phyloP scores from a whole-genome alignment of 2,113 vertebrate genomes.

The Gopherus flavomarginatus region DNA sequence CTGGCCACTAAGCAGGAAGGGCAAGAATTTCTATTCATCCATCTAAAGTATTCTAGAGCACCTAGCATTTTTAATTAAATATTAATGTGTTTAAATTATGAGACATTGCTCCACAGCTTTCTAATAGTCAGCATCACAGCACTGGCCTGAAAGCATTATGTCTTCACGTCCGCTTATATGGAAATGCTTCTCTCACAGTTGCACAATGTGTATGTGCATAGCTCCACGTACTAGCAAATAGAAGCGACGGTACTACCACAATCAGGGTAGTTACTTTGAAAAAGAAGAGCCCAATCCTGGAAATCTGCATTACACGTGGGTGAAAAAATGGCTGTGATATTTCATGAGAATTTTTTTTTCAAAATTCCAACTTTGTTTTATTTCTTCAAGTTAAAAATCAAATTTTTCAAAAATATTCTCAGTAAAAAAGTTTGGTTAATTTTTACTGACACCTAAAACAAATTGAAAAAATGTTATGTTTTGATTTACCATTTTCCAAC shows the following conservation, averaged over 20 bases:
- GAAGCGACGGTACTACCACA: neutral
- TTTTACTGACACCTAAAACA: neutral
- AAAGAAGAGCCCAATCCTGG: neutral
- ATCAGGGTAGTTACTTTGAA: neutral
- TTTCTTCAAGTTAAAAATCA: conserved; percentile 7
- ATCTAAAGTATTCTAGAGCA: neutral
- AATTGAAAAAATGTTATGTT: neutral
- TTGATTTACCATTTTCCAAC: neutral
- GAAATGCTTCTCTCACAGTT: neutral
- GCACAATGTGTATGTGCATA: neutral
- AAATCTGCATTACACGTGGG: neutral
- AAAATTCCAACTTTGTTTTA: neutral
- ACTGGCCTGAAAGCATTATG: neutral
- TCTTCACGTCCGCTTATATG: neutral
- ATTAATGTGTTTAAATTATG: neutral
- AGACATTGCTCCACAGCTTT: neutral
- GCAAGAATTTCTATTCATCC: neutral
- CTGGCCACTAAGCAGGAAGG: neutral
- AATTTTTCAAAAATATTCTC: neutral
- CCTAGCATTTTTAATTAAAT: neutral
- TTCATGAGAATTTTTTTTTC: neutral
- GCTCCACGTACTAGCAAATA: neutral
- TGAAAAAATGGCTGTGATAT: neutral
- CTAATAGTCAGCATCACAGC: neutral
- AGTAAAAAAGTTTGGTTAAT: neutral